Percentiles rank a stretch among this genome's conserved stretches.
phyloP scores from a whole-genome alignment of 2,113 vertebrate genomes.

The Cephalopholis sonnerati region DNA sequence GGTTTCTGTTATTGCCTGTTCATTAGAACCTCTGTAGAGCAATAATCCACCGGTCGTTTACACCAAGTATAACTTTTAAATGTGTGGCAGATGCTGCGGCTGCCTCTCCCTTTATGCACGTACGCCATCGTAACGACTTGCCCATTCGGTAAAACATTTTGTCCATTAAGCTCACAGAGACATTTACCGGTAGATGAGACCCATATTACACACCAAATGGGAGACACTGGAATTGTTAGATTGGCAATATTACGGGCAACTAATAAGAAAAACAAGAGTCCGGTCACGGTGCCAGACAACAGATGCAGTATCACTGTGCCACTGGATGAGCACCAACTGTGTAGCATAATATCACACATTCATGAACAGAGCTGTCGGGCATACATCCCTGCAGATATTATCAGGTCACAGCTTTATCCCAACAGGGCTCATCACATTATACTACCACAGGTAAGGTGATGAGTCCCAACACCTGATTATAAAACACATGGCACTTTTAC shows the following conservation, averaged over 20 bases:
- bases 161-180: slow-evolving; percentile 26
- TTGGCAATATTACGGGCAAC: slow-evolving; percentile 20
- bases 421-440: slow-evolving; percentile 15
- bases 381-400: slow-evolving; percentile 3
- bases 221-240: slow-evolving; percentile 18
- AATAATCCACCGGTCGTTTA: slow-evolving; percentile 20
- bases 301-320: slow-evolving; percentile 47
- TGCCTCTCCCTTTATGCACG: slow-evolving; percentile 11
- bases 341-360: slow-evolving; percentile 39
- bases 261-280: slow-evolving; percentile 38
- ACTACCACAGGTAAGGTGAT: slow-evolving; percentile 2
- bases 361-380: slow-evolving; percentile 7
- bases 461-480: slow-evolving; percentile 7
- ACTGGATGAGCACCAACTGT: slow-evolving; percentile 48
- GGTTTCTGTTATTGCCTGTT: slow-evolving; percentile 2
- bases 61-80: slow-evolving; percentile 24
- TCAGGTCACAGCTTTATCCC: slow-evolving; percentile 35
- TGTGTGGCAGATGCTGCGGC: slow-evolving; percentile 37
- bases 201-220: slow-evolving; percentile 14
- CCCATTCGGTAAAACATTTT: slow-evolving; percentile 32
- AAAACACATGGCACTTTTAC: neutral
- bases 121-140: slow-evolving; percentile 5
- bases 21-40: neutral
- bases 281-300: slow-evolving; percentile 48
- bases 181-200: slow-evolving; percentile 15